A percentile compares a stretch with the other conserved stretches of the same genome.
Conservation (phyloP, 2,888 invertebrate species). For the Nasonia oneida region DNA sequence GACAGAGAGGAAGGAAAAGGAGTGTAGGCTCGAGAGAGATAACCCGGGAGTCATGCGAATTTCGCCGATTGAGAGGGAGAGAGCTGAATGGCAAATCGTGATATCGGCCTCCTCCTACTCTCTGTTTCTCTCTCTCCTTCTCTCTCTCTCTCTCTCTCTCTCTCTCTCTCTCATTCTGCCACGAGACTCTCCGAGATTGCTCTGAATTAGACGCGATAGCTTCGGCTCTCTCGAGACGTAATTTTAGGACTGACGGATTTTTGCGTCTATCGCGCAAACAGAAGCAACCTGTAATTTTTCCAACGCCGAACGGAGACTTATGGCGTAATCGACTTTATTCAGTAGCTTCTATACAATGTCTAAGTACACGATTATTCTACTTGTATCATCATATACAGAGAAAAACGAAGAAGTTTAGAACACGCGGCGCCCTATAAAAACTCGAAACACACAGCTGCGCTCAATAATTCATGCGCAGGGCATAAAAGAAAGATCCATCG, state of each 20-base stretch:
- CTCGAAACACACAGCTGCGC: background rate
- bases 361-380: too few species aligned
- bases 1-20: background rate
- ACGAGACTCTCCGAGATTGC: slow-evolving; percentile 7
- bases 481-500: background rate
- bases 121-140: background rate
- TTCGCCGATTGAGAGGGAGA: slow-evolving; percentile 42
- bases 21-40: slow-evolving; percentile 40
- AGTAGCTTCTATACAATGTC: too few species aligned
- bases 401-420: too few species aligned
- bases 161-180: background rate
- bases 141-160: background rate
- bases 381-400: too few species aligned
- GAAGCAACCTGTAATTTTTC: slow-evolving; percentile 32
- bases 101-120: slow-evolving; percentile 34
- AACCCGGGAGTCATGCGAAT: slow-evolving; percentile 49
- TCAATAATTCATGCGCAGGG: background rate
- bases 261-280: slow-evolving; percentile 23
- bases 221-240: slow-evolving; percentile 31
- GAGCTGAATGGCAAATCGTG: slow-evolving; percentile 47
- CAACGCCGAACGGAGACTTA: slow-evolving; percentile 2
- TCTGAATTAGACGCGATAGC: slow-evolving; percentile 46
- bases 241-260: slow-evolving; percentile 44
- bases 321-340: background rate
- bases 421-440: too few species aligned